Conservation (phyloP, 2,797 vertebrate species). For the Manis crassicaudata region DNA sequence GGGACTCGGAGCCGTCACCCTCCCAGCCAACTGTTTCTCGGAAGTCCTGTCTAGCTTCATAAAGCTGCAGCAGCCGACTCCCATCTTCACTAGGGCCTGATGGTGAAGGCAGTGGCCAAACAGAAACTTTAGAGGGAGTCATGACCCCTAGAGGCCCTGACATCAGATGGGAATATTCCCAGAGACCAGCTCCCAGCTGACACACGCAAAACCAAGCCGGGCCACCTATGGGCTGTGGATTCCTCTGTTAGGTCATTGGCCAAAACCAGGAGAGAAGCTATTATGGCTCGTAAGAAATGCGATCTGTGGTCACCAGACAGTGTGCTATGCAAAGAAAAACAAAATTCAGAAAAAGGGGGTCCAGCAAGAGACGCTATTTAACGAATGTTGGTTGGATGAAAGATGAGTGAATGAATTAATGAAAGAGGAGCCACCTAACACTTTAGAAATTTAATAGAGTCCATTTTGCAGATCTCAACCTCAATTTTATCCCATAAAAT, state of each 20-base stretch:
- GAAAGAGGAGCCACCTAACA: not conserved
- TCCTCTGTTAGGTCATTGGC: not conserved
- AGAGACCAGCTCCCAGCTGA: not conserved
- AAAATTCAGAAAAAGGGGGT: not conserved
- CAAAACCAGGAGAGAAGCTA: not conserved
- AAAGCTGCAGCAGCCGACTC: not conserved
- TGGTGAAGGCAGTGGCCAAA: too few species aligned
- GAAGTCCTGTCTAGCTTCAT: not conserved
- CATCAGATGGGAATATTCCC: not conserved
- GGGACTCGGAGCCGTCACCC: not conserved
- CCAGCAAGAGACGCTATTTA: too few species aligned
- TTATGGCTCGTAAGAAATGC: not conserved
- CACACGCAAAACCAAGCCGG: too few species aligned
- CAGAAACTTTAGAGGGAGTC: not conserved
- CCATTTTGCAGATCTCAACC: not conserved
- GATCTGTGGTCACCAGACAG: not conserved
- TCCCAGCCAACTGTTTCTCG: not conserved
- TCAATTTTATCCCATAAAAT: not conserved
- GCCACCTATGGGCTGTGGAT: not conserved
- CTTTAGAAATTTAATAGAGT: not conserved
- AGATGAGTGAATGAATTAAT: not conserved
- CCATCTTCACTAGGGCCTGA: not conserved
- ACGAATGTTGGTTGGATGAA: too few species aligned
- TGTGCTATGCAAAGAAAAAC: not conserved
- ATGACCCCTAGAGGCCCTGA: not conserved